These are phyloP conservation scores for Poecilus cupreus DNA, from an alignment of 2,888 invertebrate genomes.

Conservation along the genomic window DNA sequence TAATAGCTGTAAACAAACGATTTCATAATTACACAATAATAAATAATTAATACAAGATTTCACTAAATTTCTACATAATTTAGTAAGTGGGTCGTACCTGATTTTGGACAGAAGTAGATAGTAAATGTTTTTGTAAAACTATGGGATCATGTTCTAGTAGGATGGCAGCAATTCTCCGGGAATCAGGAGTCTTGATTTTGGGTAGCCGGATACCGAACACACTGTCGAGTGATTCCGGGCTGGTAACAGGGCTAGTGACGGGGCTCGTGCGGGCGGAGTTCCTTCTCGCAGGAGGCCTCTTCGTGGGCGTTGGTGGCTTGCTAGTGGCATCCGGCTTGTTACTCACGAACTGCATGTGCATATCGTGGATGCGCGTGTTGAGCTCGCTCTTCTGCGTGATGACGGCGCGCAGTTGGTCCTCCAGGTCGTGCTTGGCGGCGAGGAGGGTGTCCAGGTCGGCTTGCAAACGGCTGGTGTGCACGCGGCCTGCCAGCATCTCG, in stretches of 20 bases:
- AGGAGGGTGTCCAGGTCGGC: slow-evolving; percentile 78
- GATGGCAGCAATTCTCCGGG: slow-evolving; percentile 88
- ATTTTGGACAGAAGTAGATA: slow-evolving; percentile 88
- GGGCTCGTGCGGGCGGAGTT: slow-evolving; percentile 61
- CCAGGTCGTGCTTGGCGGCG: slow-evolving; percentile 76
- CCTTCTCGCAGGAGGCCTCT: slow-evolving; percentile 60
- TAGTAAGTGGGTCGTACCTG: slow-evolving; percentile 76
- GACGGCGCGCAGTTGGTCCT: slow-evolving; percentile 77
- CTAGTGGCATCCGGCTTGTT: slow-evolving; percentile 63
- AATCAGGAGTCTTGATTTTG: slow-evolving; percentile 81
- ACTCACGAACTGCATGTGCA: slow-evolving; percentile 74
- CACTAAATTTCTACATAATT: slow-evolving; percentile 5
- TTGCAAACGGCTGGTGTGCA: slow-evolving; percentile 80
- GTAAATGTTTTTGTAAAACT: slow-evolving; percentile 88
- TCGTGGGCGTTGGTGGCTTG: slow-evolving; percentile 65
- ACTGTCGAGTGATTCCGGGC: slow-evolving; percentile 77
- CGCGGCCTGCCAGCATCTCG: slow-evolving; percentile 80
- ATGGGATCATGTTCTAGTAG: slow-evolving; percentile 87
- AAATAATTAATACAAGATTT: slow-evolving; percentile 25
- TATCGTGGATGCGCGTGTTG: slow-evolving; percentile 76
- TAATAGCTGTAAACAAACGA: slow-evolving; percentile 77
- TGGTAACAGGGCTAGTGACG: slow-evolving; percentile 69
- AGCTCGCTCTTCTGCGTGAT: slow-evolving; percentile 77
- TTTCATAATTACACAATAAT: slow-evolving; percentile 24
- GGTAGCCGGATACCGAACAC: slow-evolving; percentile 80